A percentile compares a stretch with the other conserved stretches of the same genome.
Evolutionary conservation across 2,113 vertebrate genomes (phyloP).

Genomic region (Indicator maculatus): DNA sequence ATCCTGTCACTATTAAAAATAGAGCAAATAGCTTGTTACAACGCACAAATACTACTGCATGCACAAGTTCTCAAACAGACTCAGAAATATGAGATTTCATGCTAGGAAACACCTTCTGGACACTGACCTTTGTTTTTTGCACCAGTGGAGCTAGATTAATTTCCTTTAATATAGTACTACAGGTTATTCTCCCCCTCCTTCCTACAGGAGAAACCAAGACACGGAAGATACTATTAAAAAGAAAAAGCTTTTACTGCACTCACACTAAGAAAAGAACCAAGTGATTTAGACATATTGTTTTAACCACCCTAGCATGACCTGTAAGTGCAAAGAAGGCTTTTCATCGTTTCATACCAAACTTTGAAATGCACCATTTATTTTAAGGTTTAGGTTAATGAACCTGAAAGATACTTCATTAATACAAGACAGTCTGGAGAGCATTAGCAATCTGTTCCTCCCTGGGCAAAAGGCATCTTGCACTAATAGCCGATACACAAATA

Average conservation of each 20-base stretch:
- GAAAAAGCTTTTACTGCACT: background rate
- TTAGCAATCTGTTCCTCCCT: background rate
- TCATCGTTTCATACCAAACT: background rate
- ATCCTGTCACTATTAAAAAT: background rate
- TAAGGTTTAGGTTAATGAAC: background rate
- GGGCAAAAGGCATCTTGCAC: constrained; percentile 16
- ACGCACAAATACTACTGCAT: background rate
- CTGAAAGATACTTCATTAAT: background rate
- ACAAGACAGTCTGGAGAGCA: background rate
- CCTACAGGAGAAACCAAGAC: background rate
- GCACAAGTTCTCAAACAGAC: background rate
- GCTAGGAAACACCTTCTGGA: background rate
- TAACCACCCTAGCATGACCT: background rate
- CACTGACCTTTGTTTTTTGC: background rate
- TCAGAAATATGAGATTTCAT: background rate
- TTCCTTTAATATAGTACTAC: background rate
- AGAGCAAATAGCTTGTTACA: background rate
- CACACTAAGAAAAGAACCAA: background rate
- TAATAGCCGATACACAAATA: background rate
- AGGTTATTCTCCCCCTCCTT: background rate
- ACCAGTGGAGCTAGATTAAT: background rate
- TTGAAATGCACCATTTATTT: background rate
- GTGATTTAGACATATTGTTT: background rate
- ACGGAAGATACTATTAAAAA: background rate
- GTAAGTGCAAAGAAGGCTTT: background rate